Base-by-base conservation (phyloP, 2,888 invertebrate species). In the Deladenus siricidicola region DNA sequence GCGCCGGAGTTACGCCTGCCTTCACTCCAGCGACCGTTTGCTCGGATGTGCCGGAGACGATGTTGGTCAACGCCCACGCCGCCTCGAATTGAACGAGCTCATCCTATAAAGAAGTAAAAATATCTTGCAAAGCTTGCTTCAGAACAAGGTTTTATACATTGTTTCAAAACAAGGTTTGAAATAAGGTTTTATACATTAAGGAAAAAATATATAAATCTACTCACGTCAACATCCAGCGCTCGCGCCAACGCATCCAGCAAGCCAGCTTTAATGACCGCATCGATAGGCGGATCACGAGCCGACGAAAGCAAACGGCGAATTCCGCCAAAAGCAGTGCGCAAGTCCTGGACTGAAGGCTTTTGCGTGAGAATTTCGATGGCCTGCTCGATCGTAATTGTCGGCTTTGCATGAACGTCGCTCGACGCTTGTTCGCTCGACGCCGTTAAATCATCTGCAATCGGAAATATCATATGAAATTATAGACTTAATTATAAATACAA, bases 51-150 rank as follows among this genome's bases (percentile, higher is more conserved):
- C 96, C 96, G 0, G 93, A 93, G 0, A 96, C 94, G 56, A 98
- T 89, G 79, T 96, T 96, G 28, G 96, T 98, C 58, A 98, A 82
- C 0, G 92, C 92, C 96, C 96, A 98, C 0, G 93, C 88, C 0
- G 93, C 88, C 82, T 96, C 96, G 82, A 96, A 96, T 80, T 94
- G 80, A 4, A 83, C 70, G 42, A 80, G 78, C 21, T 79, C 78
- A 60, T 76, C 71, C 72, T 74, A n/a, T n/a, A n/a, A n/a, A n/a
- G n/a, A n/a, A n/a, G n/a, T n/a, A n/a, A n/a, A n/a, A n/a, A n/a
- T n/a, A n/a, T n/a, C n/a, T n/a, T n/a, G n/a, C n/a, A n/a, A n/a
- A n/a, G n/a, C n/a, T n/a, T n/a, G n/a, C n/a, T n/a, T n/a, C n/a
- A n/a, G n/a, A n/a, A n/a, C n/a, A n/a, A n/a, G n/a, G n/a, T n/a